Conservation (phyloP, 1,140 invertebrate species). For the Neotoxoptera formosana region DNA sequence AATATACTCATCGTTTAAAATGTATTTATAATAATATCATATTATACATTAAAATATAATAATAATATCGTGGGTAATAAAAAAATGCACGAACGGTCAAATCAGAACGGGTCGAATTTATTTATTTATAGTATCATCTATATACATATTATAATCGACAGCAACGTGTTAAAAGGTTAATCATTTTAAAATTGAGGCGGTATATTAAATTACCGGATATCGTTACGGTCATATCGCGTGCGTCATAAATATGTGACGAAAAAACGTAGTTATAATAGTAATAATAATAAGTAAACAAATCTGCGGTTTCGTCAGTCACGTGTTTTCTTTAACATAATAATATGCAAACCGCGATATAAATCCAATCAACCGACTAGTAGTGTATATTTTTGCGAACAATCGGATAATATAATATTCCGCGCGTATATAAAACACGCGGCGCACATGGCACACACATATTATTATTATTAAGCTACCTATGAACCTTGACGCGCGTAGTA, state of each 20-base stretch:
- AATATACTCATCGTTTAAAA: neutral
- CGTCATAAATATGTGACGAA: neutral
- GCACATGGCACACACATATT: too few relatives aligned
- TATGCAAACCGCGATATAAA: neutral
- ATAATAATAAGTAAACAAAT: conserved; percentile 14
- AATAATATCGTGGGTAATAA: neutral
- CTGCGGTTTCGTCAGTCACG: neutral
- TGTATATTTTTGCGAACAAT: neutral
- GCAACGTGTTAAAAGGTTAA: neutral
- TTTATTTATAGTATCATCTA: neutral
- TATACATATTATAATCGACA: neutral
- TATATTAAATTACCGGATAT: neutral
- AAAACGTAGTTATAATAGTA: neutral
- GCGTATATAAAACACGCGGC: too few relatives aligned
- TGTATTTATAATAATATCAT: neutral
- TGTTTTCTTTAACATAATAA: neutral
- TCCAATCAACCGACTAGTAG: neutral
- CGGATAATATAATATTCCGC: neutral
- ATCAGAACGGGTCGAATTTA: neutral
- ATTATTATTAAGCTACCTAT: too few relatives aligned
- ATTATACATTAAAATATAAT: too few relatives aligned
- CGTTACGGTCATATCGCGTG: neutral
- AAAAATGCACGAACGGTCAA: neutral
- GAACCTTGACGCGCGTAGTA: too few relatives aligned
- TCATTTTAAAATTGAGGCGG: neutral